These are phyloP conservation scores for Ginglymostoma cirratum DNA, from an alignment of 2,113 vertebrate species.

Conservation along the genomic window DNA sequence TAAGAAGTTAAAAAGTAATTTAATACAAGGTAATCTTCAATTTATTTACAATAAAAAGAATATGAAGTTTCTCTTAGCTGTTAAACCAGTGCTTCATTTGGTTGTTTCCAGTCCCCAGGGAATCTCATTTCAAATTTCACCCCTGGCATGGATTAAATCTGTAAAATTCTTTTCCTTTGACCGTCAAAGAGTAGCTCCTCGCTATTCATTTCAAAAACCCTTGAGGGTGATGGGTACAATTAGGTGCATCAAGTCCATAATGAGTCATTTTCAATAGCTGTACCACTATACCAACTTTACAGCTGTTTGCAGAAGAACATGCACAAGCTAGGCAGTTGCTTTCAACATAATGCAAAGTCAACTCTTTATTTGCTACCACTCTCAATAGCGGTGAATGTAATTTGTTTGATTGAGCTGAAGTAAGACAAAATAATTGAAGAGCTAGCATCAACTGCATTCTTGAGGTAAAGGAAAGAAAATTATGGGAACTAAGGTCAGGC, in stretches of 20 bases:
- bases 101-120: background rate
- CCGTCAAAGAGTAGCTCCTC: background rate
- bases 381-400: background rate
- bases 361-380: background rate
- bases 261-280: background rate
- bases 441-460: background rate
- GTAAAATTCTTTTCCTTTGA: background rate
- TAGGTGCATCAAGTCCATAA: background rate
- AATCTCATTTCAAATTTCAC: background rate
- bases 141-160: background rate
- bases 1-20: background rate
- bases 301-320: background rate
- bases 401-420: background rate
- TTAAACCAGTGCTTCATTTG: background rate
- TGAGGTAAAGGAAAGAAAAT: background rate
- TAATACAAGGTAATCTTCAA: background rate
- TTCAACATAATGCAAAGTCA: background rate
- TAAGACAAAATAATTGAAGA: background rate
- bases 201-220: background rate
- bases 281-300: background rate
- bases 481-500: background rate
- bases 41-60: background rate
- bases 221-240: background rate
- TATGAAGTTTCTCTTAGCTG: background rate
- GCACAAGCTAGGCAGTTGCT: background rate